phyloP scores from a whole-genome alignment of 2,888 invertebrate genomes.

The Odontocerum albicorne region DNA sequence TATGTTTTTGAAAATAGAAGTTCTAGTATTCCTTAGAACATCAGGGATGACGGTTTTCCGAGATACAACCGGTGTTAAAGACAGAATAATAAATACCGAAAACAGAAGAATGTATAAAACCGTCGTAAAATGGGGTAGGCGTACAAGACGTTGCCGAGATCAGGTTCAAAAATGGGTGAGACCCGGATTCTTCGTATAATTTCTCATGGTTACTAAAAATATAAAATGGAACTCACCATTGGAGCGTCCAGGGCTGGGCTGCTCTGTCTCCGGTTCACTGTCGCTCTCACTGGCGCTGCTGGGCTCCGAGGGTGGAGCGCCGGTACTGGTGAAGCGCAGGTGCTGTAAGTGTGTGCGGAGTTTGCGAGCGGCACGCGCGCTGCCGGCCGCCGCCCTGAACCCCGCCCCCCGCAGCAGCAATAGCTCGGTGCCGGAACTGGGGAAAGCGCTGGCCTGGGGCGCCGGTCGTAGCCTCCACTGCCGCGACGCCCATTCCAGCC shows the following conservation, averaged over 20 bases:
- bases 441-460: conserved; percentile 53
- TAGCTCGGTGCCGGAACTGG: conserved; percentile 49
- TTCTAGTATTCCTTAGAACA: too few relatives aligned
- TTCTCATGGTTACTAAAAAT: too few relatives aligned
- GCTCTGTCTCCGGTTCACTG: neutral
- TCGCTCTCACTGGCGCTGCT: conserved; percentile 14
- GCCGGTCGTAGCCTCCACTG: conserved; percentile 54
- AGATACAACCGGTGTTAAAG: too few relatives aligned
- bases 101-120: too few relatives aligned
- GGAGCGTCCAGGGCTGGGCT: neutral
- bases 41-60: too few relatives aligned
- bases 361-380: conserved; percentile 52
- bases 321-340: conserved; percentile 52
- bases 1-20: too few relatives aligned
- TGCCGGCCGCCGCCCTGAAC: conserved; percentile 52
- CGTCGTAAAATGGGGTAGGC: too few relatives aligned
- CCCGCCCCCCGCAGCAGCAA: conserved; percentile 59
- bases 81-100: too few relatives aligned
- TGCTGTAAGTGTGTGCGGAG: conserved; percentile 56
- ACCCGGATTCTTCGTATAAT: too few relatives aligned
- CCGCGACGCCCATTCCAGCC: conserved; percentile 57
- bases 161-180: too few relatives aligned
- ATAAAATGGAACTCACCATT: conserved; percentile 2
- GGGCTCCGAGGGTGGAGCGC: conserved; percentile 45
- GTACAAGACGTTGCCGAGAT: too few relatives aligned